Base-by-base conservation (phyloP, 2,797 vertebrate species). In the Hippocampus kuda region DNA sequence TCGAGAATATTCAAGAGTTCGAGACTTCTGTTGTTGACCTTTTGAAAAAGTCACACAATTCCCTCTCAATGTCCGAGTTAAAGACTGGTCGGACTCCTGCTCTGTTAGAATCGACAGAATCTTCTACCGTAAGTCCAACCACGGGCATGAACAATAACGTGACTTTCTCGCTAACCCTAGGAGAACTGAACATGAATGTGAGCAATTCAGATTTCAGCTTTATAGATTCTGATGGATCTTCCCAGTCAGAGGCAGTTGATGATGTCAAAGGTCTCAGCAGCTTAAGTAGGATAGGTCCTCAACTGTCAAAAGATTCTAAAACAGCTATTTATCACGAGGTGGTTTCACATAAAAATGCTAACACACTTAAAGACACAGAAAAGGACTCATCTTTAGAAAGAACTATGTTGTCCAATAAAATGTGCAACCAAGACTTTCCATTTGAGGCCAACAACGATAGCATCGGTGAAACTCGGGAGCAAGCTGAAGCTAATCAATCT, bases 151-250 rank as follows among this genome's bases (percentile, higher is more conserved):
- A 88, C 77, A 87, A 87, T 13, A 84, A 89, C 3, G 63, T 76
- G 34, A 85, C 86, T 46, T 83, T 83, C 70, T 76, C 80, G 1
- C 30, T 81, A 9, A 81, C 79, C 16, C 46, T 79, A 41, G 85
- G 78, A 71, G 92, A 91, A 81, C 74, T 86, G 34, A 90, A 90
- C 82, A 89, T 88, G 78, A 90, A 91, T 70, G 74, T 86, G 57
- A 85, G 82, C 65, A 78, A 85, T 67, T 83, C 80, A 1, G 85
- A 91, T 72, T 90, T 91, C 77, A 69, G 78, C 73, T 91, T 90
- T 51, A 91, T 91, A 59, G 91, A 92, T 73, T 91, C 90, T 20
- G 89, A 88, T 54, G 83, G 86, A 24, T 91, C 90, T 13, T 76
- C 85, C 44, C 82, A 73, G 1, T 88, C 90, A 1, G 90, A 90